Evolutionary conservation across 1,140 invertebrate species (phyloP).

Genomic region (Drosophila pallidifrons): DNA sequence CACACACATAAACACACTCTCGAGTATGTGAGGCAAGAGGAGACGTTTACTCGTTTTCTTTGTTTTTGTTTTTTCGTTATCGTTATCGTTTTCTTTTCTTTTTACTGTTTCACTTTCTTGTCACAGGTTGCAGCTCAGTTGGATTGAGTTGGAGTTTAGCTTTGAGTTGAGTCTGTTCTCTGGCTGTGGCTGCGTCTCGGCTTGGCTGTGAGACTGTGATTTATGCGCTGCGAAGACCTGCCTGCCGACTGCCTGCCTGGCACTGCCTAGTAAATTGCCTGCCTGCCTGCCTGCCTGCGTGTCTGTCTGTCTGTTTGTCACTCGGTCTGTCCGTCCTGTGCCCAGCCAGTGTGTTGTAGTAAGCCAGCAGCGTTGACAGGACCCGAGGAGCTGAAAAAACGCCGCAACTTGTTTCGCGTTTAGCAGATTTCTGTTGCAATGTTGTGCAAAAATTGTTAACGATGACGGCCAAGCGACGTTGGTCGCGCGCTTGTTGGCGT

Average conservation of each 20-base stretch:
- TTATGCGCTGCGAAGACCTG: constrained; percentile 79
- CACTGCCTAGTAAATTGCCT: constrained; percentile 68
- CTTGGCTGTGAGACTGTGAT: constrained; percentile 58
- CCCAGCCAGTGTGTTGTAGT: constrained; percentile 27
- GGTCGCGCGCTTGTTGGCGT: constrained; percentile 35
- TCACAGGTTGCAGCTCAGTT: neutral
- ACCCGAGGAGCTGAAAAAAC: constrained; percentile 82
- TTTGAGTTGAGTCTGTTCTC: constrained; percentile 7
- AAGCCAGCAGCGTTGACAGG: constrained; percentile 52
- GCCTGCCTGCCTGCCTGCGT: constrained; percentile 40
- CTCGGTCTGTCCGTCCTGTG: constrained; percentile 21
- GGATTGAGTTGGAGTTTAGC: constrained; percentile 10
- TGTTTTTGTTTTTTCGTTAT: constrained; percentile 20
- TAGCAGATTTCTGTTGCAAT: constrained; percentile 85
- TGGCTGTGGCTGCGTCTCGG: constrained; percentile 40
- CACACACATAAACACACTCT: constrained; percentile 6
- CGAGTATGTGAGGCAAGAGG: neutral
- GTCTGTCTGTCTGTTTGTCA: neutral
- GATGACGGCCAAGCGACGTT: constrained; percentile 68
- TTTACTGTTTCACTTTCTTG: constrained; percentile 41
- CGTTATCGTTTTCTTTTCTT: constrained; percentile 21
- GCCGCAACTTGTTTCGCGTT: constrained; percentile 84
- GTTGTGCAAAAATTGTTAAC: constrained; percentile 80
- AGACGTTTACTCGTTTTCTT: constrained; percentile 10
- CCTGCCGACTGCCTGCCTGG: constrained; percentile 70